These are phyloP conservation scores for Rhodeus uyekii DNA, from an alignment of 2,797 vertebrate species.

Conservation along the genomic window DNA sequence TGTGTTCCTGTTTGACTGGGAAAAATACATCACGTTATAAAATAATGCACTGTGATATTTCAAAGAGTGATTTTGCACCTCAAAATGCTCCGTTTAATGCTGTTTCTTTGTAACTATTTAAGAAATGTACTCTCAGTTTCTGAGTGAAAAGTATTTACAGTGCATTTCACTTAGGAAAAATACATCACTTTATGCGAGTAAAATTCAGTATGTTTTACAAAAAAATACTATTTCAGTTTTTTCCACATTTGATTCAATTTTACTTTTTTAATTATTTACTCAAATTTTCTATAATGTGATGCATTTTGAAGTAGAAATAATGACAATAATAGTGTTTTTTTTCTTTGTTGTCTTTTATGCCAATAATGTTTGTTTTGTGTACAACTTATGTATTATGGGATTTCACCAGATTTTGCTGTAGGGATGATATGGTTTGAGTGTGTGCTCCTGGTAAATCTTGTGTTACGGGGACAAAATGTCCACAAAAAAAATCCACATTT, in stretches of 20 bases:
- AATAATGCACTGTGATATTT: background rate
- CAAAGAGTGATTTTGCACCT: background rate
- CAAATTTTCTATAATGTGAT: background rate
- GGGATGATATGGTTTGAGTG: too few relatives aligned
- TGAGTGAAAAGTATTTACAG: background rate
- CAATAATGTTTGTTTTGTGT: background rate
- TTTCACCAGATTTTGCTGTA: constrained; percentile 6
- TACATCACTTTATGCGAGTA: background rate
- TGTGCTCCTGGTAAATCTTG: too few relatives aligned
- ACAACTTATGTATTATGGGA: background rate
- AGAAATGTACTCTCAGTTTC: background rate
- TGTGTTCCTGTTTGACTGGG: background rate
- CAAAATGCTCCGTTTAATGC: background rate
- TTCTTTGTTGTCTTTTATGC: too few relatives aligned
- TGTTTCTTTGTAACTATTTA: background rate
- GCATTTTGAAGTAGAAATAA: background rate
- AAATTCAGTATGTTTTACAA: background rate
- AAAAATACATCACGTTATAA: background rate
- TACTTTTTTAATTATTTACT: background rate
- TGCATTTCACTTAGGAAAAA: background rate
- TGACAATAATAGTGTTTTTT: too few relatives aligned
- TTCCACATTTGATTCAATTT: background rate
- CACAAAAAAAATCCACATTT: too few relatives aligned
- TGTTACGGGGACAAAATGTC: too few relatives aligned
- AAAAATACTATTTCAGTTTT: background rate